These are phyloP conservation scores for Danio jaintianensis DNA, from an alignment of 2,797 vertebrate genomes.

Conservation along the genomic window DNA sequence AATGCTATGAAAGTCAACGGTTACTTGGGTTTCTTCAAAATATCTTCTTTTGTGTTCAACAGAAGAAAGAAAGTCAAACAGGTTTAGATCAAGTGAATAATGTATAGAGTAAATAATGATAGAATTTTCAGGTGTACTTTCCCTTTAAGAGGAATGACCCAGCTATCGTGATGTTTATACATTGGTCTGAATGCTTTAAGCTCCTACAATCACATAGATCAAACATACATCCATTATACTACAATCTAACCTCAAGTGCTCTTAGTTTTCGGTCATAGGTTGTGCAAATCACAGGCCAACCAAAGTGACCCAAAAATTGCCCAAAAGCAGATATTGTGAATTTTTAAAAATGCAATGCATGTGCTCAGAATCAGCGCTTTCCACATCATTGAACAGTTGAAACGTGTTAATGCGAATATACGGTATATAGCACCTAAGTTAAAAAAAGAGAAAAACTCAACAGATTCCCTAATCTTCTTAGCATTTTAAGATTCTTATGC, in stretches of 20 bases:
- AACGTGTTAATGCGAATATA: slow-evolving; percentile 27
- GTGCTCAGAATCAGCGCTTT: slow-evolving; percentile 34
- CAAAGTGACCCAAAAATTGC: not conserved
- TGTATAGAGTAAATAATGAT: too few species aligned
- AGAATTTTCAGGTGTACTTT: too few species aligned
- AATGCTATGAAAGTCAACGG: too few species aligned
- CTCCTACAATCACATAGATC: slow-evolving; percentile 31
- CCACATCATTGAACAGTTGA: slow-evolving; percentile 36
- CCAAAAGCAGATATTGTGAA: not conserved
- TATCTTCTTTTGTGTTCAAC: too few species aligned
- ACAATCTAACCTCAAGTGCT: slow-evolving; percentile 30
- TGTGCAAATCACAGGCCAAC: slow-evolving; percentile 20
- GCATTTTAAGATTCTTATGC: slow-evolving; percentile 18
- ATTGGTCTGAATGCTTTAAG: slow-evolving; percentile 40
- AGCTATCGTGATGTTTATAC: slow-evolving; percentile 50
- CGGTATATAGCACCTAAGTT: slow-evolving; percentile 44
- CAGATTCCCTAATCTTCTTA: slow-evolving; percentile 6
- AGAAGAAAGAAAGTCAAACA: too few species aligned
- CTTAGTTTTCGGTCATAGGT: slow-evolving; percentile 19
- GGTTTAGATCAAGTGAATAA: too few species aligned
- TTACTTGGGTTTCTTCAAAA: too few species aligned
- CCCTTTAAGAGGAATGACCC: slow-evolving; percentile 23
- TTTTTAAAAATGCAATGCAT: not conserved
- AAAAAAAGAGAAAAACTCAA: slow-evolving; percentile 16
- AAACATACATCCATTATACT: slow-evolving; percentile 28